Conservation (phyloP, 1,140 invertebrate genomes). For the Drosophila persimilis region DNA sequence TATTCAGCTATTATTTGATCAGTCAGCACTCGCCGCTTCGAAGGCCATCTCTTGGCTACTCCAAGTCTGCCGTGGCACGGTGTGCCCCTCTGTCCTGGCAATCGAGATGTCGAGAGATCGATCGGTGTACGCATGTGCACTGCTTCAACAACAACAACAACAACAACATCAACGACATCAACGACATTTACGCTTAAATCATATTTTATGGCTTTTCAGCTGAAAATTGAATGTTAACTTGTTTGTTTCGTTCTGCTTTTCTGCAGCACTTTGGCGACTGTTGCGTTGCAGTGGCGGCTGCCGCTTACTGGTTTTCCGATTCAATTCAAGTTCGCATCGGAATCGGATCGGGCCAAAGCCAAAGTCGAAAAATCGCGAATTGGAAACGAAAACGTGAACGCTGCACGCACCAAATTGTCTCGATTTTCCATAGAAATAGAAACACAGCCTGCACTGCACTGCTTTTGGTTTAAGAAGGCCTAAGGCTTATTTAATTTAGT, state of each 20-base stretch:
- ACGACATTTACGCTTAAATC: slow-evolving; percentile 76
- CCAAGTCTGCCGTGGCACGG: slow-evolving; percentile 42
- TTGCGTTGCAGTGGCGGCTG: slow-evolving; percentile 23
- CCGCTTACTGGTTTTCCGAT: slow-evolving; percentile 18
- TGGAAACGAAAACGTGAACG: slow-evolving; percentile 49
- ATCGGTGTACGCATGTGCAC: slow-evolving; percentile 73
- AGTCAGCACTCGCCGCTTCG: slow-evolving; percentile 6
- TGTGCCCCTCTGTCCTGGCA: slow-evolving; percentile 18
- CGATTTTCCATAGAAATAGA: slow-evolving; percentile 4
- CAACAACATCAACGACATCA: slow-evolving; percentile 24
- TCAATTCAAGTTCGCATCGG: slow-evolving; percentile 49
- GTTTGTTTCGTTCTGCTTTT: slow-evolving; percentile 78
- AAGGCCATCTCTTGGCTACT: slow-evolving; percentile 42
- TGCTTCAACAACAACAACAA: slow-evolving; percentile 11
- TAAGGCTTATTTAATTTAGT: no score
- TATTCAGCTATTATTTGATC: not conserved
- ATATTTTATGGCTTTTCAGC: slow-evolving; percentile 79
- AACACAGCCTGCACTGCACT: no score
- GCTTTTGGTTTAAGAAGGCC: no score
- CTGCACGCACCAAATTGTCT: slow-evolving; percentile 41
- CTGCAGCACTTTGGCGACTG: slow-evolving; percentile 53
- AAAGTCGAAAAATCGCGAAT: slow-evolving; percentile 14
- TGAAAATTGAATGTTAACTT: slow-evolving; percentile 80
- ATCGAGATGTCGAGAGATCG: slow-evolving; percentile 35
- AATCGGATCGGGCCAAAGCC: slow-evolving; percentile 16